phyloP scores from a whole-genome alignment of 2,797 vertebrate genomes.

The Fundulus diaphanus region DNA sequence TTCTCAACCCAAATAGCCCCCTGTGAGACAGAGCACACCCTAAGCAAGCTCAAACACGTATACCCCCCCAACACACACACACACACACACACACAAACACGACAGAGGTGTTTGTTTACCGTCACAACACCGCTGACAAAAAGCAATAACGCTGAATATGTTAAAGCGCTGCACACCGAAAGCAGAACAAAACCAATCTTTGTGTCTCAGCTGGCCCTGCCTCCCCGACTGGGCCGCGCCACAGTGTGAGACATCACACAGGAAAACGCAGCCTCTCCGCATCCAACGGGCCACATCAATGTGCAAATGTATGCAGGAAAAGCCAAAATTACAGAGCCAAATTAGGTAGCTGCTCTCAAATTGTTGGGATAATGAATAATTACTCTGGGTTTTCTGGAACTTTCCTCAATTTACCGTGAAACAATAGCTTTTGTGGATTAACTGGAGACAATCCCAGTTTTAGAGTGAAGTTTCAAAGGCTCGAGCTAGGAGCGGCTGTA shows the following conservation, averaged over 20 bases:
- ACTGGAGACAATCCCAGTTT: conserved; percentile 63
- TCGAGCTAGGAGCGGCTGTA: conserved; percentile 30
- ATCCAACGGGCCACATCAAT: conserved; percentile 97
- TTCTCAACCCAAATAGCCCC: conserved; percentile 10
- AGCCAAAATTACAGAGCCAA: conserved; percentile 95
- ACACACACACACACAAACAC: background rate
- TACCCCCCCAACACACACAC: conserved; percentile 6
- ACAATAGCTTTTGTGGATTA: conserved; percentile 65
- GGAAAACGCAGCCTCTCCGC: conserved; percentile 80
- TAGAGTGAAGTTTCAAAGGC: conserved; percentile 38
- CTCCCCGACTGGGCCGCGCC: conserved; percentile 80
- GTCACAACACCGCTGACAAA: conserved; percentile 63
- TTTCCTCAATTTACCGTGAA: conserved; percentile 91
- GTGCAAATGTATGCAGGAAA: conserved; percentile 99
- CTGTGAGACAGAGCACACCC: conserved; percentile 2
- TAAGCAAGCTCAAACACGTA: background rate
- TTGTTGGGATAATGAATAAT: conserved; percentile 99
- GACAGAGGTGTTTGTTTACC: conserved; percentile 68
- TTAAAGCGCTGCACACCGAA: conserved; percentile 76
- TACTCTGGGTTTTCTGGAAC: conserved; percentile 88
- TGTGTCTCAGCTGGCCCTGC: conserved; percentile 81
- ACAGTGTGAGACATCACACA: conserved; percentile 81
- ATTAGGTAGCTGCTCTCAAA: conserved; percentile 89
- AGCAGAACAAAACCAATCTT: conserved; percentile 85
- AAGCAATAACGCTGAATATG: conserved; percentile 79